Evolutionary conservation across 2,113 vertebrate species (phyloP).

Genomic region (Ailurus styani): DNA sequence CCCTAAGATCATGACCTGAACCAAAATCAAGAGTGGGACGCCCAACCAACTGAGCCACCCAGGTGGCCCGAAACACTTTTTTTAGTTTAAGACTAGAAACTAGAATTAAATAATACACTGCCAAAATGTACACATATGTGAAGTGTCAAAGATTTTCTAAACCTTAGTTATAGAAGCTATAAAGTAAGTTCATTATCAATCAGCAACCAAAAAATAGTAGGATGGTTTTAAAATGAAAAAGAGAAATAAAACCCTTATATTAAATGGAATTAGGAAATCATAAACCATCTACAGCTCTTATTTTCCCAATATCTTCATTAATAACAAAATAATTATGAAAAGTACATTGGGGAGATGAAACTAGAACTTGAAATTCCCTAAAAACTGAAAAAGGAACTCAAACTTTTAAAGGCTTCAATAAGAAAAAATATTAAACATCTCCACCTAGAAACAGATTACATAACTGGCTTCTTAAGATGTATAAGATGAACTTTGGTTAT

Average conservation of each 20-base stretch:
- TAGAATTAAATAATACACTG: neutral
- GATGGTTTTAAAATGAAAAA: slow-evolving; percentile 18
- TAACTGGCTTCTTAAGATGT: neutral
- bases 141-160: neutral
- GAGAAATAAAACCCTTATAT: slow-evolving; percentile 3
- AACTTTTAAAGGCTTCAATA: neutral
- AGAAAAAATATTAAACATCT: neutral
- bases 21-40: neutral
- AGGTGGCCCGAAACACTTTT: neutral
- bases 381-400: slow-evolving; percentile 9
- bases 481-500: neutral
- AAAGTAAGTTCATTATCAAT: neutral
- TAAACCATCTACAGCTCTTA: neutral
- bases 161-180: neutral
- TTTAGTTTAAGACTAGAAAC: neutral
- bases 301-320: neutral
- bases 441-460: neutral
- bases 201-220: neutral
- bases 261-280: slow-evolving; percentile 14
- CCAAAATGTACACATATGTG: neutral
- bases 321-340: slow-evolving; percentile 12
- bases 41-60: neutral
- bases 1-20: neutral
- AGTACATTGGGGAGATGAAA: neutral
- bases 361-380: slow-evolving; percentile 2